Evolutionary conservation across 2,888 invertebrate species (phyloP), one percentile per base, ranked within the genome.

Genomic region (Noctua janthe): DNA sequence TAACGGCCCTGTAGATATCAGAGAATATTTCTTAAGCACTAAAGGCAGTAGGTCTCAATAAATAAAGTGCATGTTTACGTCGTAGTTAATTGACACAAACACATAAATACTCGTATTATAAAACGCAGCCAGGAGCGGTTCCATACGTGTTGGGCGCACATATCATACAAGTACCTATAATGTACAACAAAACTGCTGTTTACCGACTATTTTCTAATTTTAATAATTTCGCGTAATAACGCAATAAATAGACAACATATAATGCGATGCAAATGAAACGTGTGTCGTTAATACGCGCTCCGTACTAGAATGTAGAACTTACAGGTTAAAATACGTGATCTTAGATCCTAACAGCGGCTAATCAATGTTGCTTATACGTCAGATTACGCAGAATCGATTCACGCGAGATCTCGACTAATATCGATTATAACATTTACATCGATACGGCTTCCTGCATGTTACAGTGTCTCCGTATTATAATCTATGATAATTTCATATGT

Each of bases 351-450:
- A 93, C 92, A 93, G 93, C 89, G 88, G 89, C 92, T 95, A 95
- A 95, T 95, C 94, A 95, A 92, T 92, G 93, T 93, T 93, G 92
- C 94, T 91, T 91, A 90, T 92, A 92, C 93, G 92, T 94, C 90
- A 92, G 93, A 93, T 94, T 95, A 95, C 94, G 90, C 87, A 91
- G 94, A 96, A 95, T 93, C 95, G 95, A 94, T 94, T 94, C 93
- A 79, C 92, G 91, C 91, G 92, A 92, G 93, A 94, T 92, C 93
- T 93, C 91, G 92, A 94, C 94, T 94, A 94, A 95, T 94, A 95
- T 94, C 94, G 94, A 95, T 95, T 94, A 95, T 94, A 94, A 94
- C 93, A 94, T 95, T 95, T 94, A 94, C 93, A 92, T 93, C 93
- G 91, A 92, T 91, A 92, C 87, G 85, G 92, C 93, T 94, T 94